Evolutionary conservation across 1,140 invertebrate genomes (phyloP), one percentile per base, ranked within the genome.

Genomic region (Caenorhabditis latens): DNA sequence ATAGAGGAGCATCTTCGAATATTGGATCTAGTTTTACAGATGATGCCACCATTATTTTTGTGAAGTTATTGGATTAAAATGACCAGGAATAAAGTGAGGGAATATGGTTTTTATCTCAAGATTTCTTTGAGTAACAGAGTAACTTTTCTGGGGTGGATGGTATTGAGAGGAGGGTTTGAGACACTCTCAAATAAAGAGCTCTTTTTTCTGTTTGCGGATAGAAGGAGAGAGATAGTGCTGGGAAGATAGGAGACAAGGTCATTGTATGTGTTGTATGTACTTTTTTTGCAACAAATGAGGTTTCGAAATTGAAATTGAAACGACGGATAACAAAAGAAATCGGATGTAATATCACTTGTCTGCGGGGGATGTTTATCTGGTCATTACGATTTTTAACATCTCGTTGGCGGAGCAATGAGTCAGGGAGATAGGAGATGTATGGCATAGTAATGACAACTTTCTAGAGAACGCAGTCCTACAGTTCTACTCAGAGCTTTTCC

Each of bases 11-110:
- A 79, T 79, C 71, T 14, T 79, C 71, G 9, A 79, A 79, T 79
- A 79, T 79, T 4, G 71, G 71, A 53, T 79, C 71, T 1, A 50
- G 46, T 79, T 79, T 79, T 79, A 79, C 71, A 50, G 71, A 50
- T 14, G 71, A 79, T 8, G 71, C 71, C 7, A 79, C 71, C 71
- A 79, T 79, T 11, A 63, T 58, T n/a, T 58, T 58, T 58, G 57
- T 5, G 57, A 58, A 58, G 57, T 58, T 58, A n/a, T n/a, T 2
- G n/a, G 57, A 58, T n/a, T 58, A 53, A n/a, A 13, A 9, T 13
- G 50, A 53, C 50, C 50, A 53, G 16, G 55, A 58, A 58, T 58
- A 53, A 7, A 58, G 55, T 14, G 55, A 58, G n/a, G 11, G 11
- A 13, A n/a, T 24, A 21, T 32, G 40, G 19, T 63, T 32, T 32